Conservation (phyloP, 2,113 vertebrate genomes). For the Dunckerocampus dactyliophorus region DNA sequence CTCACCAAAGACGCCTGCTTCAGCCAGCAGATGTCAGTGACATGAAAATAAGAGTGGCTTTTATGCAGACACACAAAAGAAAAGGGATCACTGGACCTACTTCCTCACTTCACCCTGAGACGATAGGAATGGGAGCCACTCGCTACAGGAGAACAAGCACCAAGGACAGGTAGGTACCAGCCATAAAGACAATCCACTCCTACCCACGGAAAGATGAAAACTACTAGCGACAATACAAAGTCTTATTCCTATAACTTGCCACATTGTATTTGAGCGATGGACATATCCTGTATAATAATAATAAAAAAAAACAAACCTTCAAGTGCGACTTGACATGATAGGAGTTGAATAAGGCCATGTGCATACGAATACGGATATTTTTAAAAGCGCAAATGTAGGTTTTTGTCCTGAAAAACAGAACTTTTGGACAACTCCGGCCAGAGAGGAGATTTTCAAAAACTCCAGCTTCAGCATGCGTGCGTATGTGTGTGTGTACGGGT, state of each 20-base stretch:
- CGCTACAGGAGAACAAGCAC: background rate
- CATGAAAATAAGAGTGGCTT: constrained; percentile 8
- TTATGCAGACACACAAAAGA: background rate
- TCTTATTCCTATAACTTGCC: background rate
- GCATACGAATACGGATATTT: background rate
- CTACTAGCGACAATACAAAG: too few relatives aligned
- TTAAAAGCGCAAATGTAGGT: background rate
- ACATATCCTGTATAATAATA: background rate
- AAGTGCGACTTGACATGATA: background rate
- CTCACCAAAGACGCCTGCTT: background rate
- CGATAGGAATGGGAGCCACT: constrained; percentile 2
- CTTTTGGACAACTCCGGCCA: too few relatives aligned
- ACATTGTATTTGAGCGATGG: too few relatives aligned
- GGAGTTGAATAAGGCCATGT: background rate
- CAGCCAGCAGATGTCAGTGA: constrained; percentile 59
- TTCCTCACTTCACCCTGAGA: constrained; percentile 47
- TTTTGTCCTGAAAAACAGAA: too few relatives aligned
- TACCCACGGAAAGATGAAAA: background rate
- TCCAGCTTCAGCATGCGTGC: too few relatives aligned
- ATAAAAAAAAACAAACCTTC: background rate
- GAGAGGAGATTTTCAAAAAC: too few relatives aligned
- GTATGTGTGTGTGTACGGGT: too few relatives aligned
- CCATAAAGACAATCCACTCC: background rate
- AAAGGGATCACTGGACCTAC: background rate
- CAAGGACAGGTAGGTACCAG: background rate